Percentiles rank a stretch among this genome's conserved stretches.
phyloP scores from a whole-genome alignment of 2,797 vertebrate genomes.

The Picus viridis region DNA sequence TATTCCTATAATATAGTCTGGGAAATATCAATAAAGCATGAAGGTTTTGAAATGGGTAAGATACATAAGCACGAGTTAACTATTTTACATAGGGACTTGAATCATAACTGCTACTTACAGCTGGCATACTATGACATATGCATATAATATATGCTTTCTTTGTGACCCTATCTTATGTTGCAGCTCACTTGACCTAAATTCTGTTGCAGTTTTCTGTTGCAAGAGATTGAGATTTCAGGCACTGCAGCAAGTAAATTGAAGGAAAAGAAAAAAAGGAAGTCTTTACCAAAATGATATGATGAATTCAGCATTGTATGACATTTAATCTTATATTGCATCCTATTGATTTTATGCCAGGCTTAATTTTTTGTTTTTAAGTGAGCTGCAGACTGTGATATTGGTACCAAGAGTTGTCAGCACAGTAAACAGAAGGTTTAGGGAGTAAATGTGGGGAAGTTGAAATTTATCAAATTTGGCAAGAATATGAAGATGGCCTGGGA shows the following conservation, averaged over 20 bases:
- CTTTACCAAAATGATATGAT: background rate
- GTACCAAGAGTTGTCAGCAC: background rate
- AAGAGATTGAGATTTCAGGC: background rate
- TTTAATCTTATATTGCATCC: background rate
- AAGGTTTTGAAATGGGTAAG: background rate
- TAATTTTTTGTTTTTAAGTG: background rate
- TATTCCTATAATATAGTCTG: background rate
- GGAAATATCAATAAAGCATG: background rate
- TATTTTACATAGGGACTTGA: background rate
- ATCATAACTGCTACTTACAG: background rate
- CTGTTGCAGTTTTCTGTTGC: background rate
- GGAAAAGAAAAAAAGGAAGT: background rate
- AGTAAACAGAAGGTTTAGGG: background rate
- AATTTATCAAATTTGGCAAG: background rate
- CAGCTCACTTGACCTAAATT: slow-evolving; percentile 23
- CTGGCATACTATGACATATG: background rate
- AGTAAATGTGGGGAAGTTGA: background rate
- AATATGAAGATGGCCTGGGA: background rate
- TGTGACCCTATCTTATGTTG: background rate
- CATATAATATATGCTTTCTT: background rate
- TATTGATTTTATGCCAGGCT: background rate
- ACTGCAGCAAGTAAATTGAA: background rate
- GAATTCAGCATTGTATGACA: background rate
- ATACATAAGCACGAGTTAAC: background rate
- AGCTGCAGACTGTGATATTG: background rate